phyloP scores from a whole-genome alignment of 1,140 invertebrate genomes.

The Zaprionus gabonicus region DNA sequence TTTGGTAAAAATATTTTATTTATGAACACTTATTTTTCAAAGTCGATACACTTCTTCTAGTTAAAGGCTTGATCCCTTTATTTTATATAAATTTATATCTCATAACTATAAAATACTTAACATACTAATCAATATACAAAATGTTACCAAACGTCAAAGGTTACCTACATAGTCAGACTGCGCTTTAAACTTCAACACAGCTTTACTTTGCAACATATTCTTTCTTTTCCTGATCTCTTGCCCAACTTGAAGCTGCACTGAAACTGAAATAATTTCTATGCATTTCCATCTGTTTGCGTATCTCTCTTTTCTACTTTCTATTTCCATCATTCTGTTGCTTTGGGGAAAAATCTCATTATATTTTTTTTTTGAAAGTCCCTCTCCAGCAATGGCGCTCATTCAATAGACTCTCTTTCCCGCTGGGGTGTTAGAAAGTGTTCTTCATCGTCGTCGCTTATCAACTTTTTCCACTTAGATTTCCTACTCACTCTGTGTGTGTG shows the following conservation, averaged over 20 bases:
- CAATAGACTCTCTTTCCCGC: constrained; percentile 26
- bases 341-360: constrained; percentile 52
- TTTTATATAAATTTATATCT: no score
- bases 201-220: background rate
- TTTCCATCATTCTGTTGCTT: constrained; percentile 20
- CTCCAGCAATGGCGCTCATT: constrained; percentile 15
- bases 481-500: constrained; percentile 18
- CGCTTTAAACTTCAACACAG: no score
- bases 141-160: no score
- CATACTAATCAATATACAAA: no score
- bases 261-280: constrained; percentile 10
- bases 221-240: background rate
- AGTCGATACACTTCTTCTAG: no score
- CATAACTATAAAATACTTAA: no score
- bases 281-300: background rate
- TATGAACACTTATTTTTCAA: no score
- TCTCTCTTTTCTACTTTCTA: background rate
- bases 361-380: constrained; percentile 33
- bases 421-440: constrained; percentile 54
- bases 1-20: no score
- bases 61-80: no score
- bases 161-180: no score
- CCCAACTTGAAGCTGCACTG: constrained; percentile 22
- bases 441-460: constrained; percentile 57
- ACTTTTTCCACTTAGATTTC: constrained; percentile 61